phyloP scores from a whole-genome alignment of 2,797 vertebrate genomes.

The Euthynnus affinis region DNA sequence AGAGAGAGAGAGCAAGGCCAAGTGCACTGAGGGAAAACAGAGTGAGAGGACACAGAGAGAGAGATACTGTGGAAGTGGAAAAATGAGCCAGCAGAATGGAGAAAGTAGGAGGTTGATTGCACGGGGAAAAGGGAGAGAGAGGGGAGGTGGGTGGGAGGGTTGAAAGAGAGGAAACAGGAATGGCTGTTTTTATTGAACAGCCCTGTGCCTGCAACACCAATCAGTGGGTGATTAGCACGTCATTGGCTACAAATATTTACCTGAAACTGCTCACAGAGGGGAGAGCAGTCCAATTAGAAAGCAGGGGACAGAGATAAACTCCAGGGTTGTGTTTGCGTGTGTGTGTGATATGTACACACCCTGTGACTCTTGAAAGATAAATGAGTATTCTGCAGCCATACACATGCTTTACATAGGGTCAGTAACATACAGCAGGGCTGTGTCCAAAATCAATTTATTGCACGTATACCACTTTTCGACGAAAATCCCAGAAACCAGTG shows the following conservation, averaged over 20 bases:
- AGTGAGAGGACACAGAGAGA: slow-evolving; percentile 44
- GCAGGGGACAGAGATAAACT: slow-evolving; percentile 55
- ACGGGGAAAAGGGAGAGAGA: slow-evolving; percentile 24
- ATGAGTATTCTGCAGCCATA: slow-evolving; percentile 26
- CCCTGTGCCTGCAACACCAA: slow-evolving; percentile 75
- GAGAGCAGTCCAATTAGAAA: slow-evolving; percentile 66
- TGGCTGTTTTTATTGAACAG: slow-evolving; percentile 74
- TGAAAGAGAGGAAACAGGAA: slow-evolving; percentile 59
- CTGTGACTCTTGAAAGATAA: slow-evolving; percentile 35
- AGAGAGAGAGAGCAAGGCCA: slow-evolving; percentile 67
- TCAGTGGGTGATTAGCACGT: slow-evolving; percentile 83
- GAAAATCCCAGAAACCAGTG: background rate
- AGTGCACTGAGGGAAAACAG: slow-evolving; percentile 67
- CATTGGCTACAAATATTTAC: slow-evolving; percentile 84
- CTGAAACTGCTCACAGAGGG: slow-evolving; percentile 75
- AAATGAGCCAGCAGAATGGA: slow-evolving; percentile 65
- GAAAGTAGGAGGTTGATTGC: slow-evolving; percentile 62
- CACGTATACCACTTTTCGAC: background rate
- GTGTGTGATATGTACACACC: slow-evolving; percentile 25
- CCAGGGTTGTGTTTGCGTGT: slow-evolving; percentile 23
- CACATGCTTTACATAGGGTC: slow-evolving; percentile 1
- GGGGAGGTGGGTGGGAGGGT: background rate
- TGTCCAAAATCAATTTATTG: background rate
- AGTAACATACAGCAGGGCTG: background rate
- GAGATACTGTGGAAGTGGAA: slow-evolving; percentile 59